Base-by-base conservation (phyloP, 2,113 vertebrate genomes). In the Chunga burmeisteri region DNA sequence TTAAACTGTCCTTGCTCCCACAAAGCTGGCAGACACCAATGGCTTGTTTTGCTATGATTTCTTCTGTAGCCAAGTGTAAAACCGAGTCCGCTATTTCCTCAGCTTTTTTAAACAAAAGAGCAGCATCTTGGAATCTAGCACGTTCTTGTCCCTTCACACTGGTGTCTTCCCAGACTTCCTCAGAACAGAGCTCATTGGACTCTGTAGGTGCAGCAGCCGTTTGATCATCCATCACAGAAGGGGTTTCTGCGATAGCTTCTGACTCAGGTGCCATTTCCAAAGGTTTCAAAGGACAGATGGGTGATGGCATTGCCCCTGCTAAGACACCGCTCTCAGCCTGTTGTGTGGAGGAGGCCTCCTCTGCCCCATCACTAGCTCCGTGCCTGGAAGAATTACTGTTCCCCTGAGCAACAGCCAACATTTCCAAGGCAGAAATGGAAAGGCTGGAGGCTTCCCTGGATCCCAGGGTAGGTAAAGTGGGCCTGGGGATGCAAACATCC, bases 41-140 rank as follows among this genome's bases (percentile, higher is more conserved):
- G 30, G 61, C 72, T 55, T 72, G 78, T 68, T 94, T 96, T 78
- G 94, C 92, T 94, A 83, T 94, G 73, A 98, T 81, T 91, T 98
- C 98, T 96, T 98, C 95, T 81, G 86, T 63, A 66, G 96, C 97
- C 83, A 97, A 97, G 84, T 79, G 83, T 56, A 98, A 97, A 95
- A 97, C 94, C 3, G 86, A 96, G 58, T 83, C 58, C 88, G 96
- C 94, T 59, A 98, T 90, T 63, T 95, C 96, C 73, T 96, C 96
- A 83, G 97, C 98, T 86, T 97, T 98, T 91, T 92, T 88, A 74
- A 95, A 59, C 56, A 98, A 91, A 86, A 53, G 46, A 88, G 91
- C 47, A 85, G 81, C 44, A 59, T 96, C 91, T 80, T 62, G 86
- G 87, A 78, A 88, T 81, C 92, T 36, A 90, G 81, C n/a, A 62